Evolutionary conservation across 2,113 vertebrate genomes (phyloP).

Genomic region (Percina caprodes): DNA sequence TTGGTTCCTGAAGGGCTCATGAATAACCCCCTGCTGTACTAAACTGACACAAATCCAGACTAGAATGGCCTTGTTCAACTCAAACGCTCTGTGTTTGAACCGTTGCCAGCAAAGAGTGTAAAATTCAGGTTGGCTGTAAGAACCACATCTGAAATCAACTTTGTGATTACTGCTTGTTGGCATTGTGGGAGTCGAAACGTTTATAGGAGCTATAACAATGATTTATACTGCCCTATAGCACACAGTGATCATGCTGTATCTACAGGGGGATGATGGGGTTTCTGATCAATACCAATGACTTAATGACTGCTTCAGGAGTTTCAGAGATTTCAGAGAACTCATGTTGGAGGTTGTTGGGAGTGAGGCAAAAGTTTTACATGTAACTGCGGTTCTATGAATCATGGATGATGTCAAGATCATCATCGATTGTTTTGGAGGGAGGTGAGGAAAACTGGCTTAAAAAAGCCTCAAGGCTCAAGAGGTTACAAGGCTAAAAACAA

Average conservation of each 20-base stretch:
- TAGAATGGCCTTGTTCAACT: constrained; percentile 26
- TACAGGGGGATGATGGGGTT: constrained; percentile 33
- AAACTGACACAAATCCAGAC: constrained; percentile 31
- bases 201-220: constrained; percentile 50
- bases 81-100: constrained; percentile 18
- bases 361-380: constrained; percentile 4
- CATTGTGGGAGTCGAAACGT: constrained; percentile 26
- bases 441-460: not conserved
- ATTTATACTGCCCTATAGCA: constrained; percentile 28
- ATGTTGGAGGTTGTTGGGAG: not conserved
- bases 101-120: constrained; percentile 35
- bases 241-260: constrained; percentile 47
- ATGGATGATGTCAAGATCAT: not conserved
- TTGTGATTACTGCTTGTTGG: constrained; percentile 45
- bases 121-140: constrained; percentile 37
- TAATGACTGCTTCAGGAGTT: constrained; percentile 3
- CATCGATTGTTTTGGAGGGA: constrained; percentile 4
- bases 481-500: not conserved
- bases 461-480: not conserved
- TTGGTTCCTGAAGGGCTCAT: not conserved
- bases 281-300: constrained; percentile 44
- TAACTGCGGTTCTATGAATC: constrained; percentile 9
- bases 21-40: constrained; percentile 1
- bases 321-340: constrained; percentile 10
- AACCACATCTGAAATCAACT: constrained; percentile 46